A percentile compares a stretch with the other conserved stretches of the same genome.
These are phyloP conservation scores for Drosophila dives DNA, from an alignment of 2,888 invertebrate species.

Conservation along the genomic window DNA sequence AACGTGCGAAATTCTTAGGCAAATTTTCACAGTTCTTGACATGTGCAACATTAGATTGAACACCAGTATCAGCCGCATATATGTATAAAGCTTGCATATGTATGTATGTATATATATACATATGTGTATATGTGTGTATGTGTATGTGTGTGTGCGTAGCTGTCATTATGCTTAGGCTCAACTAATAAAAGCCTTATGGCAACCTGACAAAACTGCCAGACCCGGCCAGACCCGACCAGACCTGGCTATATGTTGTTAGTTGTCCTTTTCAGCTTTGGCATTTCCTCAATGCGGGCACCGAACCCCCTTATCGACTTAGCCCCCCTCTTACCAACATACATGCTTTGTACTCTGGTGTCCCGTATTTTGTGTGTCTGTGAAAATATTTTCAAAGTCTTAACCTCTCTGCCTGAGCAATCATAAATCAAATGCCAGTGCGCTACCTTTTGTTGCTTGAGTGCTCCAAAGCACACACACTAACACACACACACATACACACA, in stretches of 20 bases:
- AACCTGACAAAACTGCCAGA: conserved; percentile 43
- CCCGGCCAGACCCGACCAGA: conserved; percentile 5
- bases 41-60: conserved; percentile 76
- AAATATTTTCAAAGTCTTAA: conserved; percentile 81
- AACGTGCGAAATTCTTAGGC: conserved; percentile 70
- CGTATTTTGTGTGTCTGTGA: conserved; percentile 71
- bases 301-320: background rate
- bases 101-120: background rate
- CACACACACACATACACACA: conserved; percentile 15
- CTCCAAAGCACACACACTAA: conserved; percentile 38
- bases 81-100: conserved; percentile 1
- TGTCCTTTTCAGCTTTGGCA: conserved; percentile 42
- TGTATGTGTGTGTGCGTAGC: conserved; percentile 5
- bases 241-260: conserved; percentile 22
- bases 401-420: conserved; percentile 76
- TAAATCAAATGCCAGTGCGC: conserved; percentile 76
- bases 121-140: conserved; percentile 8
- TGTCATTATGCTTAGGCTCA: conserved; percentile 57
- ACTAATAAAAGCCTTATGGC: conserved; percentile 70
- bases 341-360: conserved; percentile 10
- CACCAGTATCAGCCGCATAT: conserved; percentile 48
- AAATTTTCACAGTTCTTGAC: conserved; percentile 70
- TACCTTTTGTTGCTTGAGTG: conserved; percentile 78
- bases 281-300: conserved; percentile 35
- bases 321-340: background rate